Conservation (phyloP, 2,797 vertebrate genomes). For the Mormyrops attenuatus region DNA sequence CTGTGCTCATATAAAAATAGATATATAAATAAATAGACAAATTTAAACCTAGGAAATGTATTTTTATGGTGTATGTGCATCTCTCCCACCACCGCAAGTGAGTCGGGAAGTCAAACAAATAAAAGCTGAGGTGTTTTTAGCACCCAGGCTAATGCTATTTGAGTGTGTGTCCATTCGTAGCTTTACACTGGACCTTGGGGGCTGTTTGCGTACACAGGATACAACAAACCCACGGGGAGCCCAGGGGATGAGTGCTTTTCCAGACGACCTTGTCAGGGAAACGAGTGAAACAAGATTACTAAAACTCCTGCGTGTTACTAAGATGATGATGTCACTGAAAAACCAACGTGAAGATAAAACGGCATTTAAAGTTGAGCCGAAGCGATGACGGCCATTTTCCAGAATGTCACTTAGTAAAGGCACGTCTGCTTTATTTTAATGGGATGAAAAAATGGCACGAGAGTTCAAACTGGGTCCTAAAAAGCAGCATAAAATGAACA, state of each 20-base stretch:
- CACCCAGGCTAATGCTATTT: neutral
- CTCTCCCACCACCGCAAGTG: neutral
- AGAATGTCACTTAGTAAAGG: neutral
- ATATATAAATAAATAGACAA: neutral
- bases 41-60: neutral
- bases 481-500: neutral
- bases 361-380: neutral
- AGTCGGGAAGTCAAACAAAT: neutral
- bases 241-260: neutral
- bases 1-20: neutral
- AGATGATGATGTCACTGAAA: neutral
- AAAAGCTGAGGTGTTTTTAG: neutral
- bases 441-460: neutral
- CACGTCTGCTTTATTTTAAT: neutral
- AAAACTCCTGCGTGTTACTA: neutral
- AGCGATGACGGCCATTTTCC: neutral
- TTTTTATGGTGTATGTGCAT: neutral
- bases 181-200: neutral
- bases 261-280: neutral
- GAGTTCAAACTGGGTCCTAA: neutral
- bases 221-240: neutral
- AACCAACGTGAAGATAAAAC: neutral
- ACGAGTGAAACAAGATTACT: neutral
- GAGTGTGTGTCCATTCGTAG: neutral
- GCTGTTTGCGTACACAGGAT: neutral